phyloP scores from a whole-genome alignment of 2,797 vertebrate genomes.

The Odontamblyopus lacepedii region DNA sequence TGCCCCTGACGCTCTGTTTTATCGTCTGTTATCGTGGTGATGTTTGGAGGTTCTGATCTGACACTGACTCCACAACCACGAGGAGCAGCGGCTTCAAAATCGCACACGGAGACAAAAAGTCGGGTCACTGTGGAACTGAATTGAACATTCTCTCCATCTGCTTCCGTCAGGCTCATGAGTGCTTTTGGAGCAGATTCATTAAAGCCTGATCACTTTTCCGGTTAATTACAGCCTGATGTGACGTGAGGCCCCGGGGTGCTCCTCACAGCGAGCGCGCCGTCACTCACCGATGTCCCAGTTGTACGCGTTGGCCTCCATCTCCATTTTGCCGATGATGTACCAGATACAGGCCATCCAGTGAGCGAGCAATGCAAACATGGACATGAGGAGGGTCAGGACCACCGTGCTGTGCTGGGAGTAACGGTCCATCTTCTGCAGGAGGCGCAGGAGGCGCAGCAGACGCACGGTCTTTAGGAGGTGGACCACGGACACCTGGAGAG shows the following conservation, averaged over 20 bases:
- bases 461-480: conserved; percentile 95
- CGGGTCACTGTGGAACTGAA: not conserved
- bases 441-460: conserved; percentile 90
- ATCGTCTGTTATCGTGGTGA: too few relatives aligned
- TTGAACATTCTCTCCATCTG: not conserved
- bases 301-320: conserved; percentile 91
- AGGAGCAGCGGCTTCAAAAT: too few relatives aligned
- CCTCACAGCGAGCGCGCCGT: not conserved
- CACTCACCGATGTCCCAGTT: conserved; percentile 95
- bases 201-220: not conserved
- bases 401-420: conserved; percentile 98
- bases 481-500: conserved; percentile 89
- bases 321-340: conserved; percentile 98
- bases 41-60: too few relatives aligned
- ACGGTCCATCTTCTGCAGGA: conserved; percentile 96
- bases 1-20: too few relatives aligned
- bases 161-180: too few relatives aligned
- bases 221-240: not conserved
- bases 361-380: conserved; percentile 95
- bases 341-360: conserved; percentile 99
- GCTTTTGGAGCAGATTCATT: not conserved
- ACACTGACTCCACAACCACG: too few relatives aligned
- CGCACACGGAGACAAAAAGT: too few relatives aligned
- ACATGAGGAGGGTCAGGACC: conserved; percentile 96
- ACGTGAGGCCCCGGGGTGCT: not conserved